Evolutionary conservation across 92 coral and sea anemone species (phyloP), one percentile per base, ranked within the genome.

Genomic region (Montipora capitata): DNA sequence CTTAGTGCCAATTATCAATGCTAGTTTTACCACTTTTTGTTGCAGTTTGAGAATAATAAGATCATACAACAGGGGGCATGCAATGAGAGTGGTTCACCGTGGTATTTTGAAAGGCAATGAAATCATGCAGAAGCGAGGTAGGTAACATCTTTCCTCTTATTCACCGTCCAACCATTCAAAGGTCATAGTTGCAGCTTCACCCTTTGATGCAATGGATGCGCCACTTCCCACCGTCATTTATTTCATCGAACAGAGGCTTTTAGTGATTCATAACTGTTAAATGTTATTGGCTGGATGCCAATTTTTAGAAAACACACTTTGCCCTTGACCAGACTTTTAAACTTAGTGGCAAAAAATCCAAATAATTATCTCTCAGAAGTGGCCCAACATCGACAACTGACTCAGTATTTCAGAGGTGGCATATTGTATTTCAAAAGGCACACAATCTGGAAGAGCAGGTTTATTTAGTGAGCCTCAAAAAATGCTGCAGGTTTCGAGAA

Each of bases 151-250:
- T 65, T 65, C 35, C 71, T 65, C 71, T 35, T 65, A 65, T 13
- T 35, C 20, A 65, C 71, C 71, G 10, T 65, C 38, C 3, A 2
- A 65, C 71, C 42, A 12, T 52, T 2, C 10, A 2, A 52, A 52
- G 10, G 10, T 52, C 58, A 52, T 10, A 52, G 58, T 52, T 52
- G 58, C 58, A 10, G 58, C 58, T 52, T 52, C n/a, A n/a, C n/a
- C n/a, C n/a, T n/a, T n/a, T n/a, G n/a, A n/a, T 4, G 13, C 11
- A 5, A 52, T 10, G 4, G 42, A 65, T 65, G 71, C 71, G 38
- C 71, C 71, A 65, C 71, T 14, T 65, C 42, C 71, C 71, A 65
- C 16, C 71, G 71, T 65, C 38, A 11, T 65, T 65, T 65, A 65
- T 12, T 65, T 65, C 71, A 14, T 65, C 71, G 71, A 39, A 35